These are phyloP conservation scores for Kryptolebias marmoratus DNA, from an alignment of 2,113 vertebrate species.

Conservation along the genomic window DNA sequence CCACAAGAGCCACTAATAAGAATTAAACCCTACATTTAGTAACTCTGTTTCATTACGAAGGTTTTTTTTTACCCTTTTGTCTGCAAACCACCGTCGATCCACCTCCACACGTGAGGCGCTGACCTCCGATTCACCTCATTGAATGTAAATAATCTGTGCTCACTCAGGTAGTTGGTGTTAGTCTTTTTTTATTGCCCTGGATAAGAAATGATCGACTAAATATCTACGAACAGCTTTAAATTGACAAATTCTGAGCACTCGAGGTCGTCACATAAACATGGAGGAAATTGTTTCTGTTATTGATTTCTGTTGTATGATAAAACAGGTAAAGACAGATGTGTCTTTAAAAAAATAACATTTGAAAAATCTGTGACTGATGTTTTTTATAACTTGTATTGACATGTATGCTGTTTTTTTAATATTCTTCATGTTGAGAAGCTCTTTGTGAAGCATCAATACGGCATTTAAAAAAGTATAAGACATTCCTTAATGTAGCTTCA, in stretches of 20 bases:
- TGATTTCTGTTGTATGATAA: neutral
- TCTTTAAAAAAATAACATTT: neutral
- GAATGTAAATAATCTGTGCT: slow-evolving; percentile 26
- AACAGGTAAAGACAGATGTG: neutral
- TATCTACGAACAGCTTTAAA: slow-evolving; percentile 3
- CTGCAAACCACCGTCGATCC: neutral
- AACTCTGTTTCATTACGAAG: neutral
- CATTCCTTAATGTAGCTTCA: too few relatives aligned
- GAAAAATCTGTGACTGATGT: too few relatives aligned
- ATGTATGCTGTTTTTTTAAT: too few relatives aligned
- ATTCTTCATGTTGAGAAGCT: too few relatives aligned
- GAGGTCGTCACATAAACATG: neutral
- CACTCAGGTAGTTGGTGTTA: slow-evolving; percentile 17
- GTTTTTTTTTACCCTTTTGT: slow-evolving; percentile 19
- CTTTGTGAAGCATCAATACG: too few relatives aligned
- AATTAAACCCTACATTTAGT: neutral
- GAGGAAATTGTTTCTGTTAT: neutral
- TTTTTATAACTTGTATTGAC: too few relatives aligned
- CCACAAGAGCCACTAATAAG: neutral
- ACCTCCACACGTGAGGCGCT: slow-evolving; percentile 14
- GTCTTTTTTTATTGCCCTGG: neutral
- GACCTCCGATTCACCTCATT: slow-evolving; percentile 13
- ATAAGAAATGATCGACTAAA: neutral
- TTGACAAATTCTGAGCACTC: neutral
- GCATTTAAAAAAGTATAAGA: too few relatives aligned